Evolutionary conservation across 2,888 invertebrate genomes (phyloP).

Genomic region (Schizotus pectinicornis): DNA sequence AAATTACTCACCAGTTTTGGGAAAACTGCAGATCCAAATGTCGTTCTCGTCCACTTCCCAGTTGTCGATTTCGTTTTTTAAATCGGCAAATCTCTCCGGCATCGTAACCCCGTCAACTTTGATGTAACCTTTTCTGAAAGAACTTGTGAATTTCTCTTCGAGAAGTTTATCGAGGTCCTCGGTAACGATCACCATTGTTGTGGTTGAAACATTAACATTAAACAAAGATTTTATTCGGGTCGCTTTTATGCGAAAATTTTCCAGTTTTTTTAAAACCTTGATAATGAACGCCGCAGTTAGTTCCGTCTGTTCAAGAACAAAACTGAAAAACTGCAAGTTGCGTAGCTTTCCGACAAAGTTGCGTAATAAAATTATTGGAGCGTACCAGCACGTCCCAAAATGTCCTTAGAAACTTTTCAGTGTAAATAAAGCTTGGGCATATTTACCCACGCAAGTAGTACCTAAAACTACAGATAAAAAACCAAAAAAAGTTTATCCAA

Average conservation of each 20-base stretch:
- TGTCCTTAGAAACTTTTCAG: no score
- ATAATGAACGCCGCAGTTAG: no score
- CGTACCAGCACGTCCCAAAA: no score
- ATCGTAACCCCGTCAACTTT: conserved; percentile 53
- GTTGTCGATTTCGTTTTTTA: conserved; percentile 56
- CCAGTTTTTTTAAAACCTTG: no score
- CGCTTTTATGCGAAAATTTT: neutral
- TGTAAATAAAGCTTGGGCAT: no score
- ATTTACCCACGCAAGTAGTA: no score
- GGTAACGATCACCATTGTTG: conserved; percentile 5
- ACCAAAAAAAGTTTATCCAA: no score
- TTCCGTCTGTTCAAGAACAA: no score
- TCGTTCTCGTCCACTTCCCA: conserved; percentile 61
- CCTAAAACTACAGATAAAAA: no score
- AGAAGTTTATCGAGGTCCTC: conserved; percentile 40
- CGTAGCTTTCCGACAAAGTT: no score
- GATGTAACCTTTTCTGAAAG: conserved; percentile 47
- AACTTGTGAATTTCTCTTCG: conserved; percentile 44
- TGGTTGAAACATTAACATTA: neutral
- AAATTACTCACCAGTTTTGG: conserved; percentile 61
- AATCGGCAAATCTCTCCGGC: conserved; percentile 55
- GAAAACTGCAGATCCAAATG: conserved; percentile 64
- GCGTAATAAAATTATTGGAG: no score
- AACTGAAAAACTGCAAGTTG: no score
- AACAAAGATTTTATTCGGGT: neutral